Percentiles rank a stretch among this genome's conserved stretches.
Evolutionary conservation across 2,113 vertebrate genomes (phyloP).

Genomic region (Cisticola juncidis): DNA sequence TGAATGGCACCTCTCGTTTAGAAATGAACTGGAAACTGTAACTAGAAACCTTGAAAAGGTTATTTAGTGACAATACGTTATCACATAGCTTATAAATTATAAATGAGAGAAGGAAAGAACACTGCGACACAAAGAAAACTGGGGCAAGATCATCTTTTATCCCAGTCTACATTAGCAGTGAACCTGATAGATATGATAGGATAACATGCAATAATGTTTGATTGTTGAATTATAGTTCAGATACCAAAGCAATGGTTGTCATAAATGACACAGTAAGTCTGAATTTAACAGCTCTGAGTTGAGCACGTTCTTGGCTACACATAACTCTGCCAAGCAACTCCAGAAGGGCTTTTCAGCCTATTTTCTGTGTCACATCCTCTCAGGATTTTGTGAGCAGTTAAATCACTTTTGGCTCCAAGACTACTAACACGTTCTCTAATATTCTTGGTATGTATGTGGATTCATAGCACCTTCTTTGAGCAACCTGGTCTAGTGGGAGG

Average conservation of each 20-base stretch:
- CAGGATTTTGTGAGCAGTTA: neutral
- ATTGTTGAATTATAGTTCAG: neutral
- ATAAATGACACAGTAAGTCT: neutral
- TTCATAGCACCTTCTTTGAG: neutral
- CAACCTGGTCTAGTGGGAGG: neutral
- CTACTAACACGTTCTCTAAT: neutral
- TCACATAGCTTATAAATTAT: conserved; percentile 79
- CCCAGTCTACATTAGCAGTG: conserved; percentile 57
- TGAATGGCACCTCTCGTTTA: conserved; percentile 35
- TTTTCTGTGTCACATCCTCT: neutral
- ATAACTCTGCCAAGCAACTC: neutral
- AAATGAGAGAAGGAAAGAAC: conserved; percentile 77
- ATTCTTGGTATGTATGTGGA: neutral
- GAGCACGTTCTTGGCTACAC: neutral
- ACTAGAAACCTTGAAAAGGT: conserved; percentile 75
- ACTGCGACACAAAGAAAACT: conserved; percentile 31
- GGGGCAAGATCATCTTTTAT: conserved; percentile 50
- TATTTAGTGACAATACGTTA: conserved; percentile 67
- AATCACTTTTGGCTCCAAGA: neutral
- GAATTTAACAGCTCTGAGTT: neutral
- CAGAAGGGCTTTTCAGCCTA: neutral
- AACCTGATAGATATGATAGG: conserved; percentile 8
- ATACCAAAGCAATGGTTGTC: neutral
- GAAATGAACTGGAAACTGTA: conserved; percentile 76
- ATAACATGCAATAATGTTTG: neutral